These are phyloP conservation scores for Cyaniris semiargus DNA, from an alignment of 2,888 invertebrate genomes.

Conservation along the genomic window DNA sequence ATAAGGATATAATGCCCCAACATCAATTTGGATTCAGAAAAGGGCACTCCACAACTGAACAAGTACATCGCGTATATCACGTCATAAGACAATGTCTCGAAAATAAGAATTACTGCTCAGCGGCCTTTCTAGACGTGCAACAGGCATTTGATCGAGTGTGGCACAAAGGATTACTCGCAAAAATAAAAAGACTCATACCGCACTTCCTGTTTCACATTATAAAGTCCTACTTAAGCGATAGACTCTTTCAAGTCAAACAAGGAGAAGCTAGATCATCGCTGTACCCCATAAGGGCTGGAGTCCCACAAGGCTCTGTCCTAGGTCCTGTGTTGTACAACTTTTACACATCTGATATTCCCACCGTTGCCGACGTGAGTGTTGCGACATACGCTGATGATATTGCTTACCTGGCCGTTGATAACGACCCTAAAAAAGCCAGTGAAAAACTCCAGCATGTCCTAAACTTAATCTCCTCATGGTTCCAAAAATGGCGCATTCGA, in stretches of 20 bases:
- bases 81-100: too few species aligned
- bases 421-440: not conserved
- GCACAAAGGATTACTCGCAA: not conserved
- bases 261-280: not conserved
- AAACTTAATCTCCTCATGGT: not conserved
- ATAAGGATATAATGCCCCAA: too few species aligned
- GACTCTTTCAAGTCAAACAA: not conserved
- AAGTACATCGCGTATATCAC: too few species aligned
- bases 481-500: too few species aligned
- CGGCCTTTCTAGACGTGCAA: too few species aligned
- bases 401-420: too few species aligned
- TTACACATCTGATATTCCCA: not conserved
- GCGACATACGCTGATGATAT: too few species aligned
- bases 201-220: not conserved
- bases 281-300: not conserved
- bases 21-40: too few species aligned
- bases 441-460: not conserved
- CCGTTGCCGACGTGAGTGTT: too few species aligned
- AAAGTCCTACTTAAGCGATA: not conserved
- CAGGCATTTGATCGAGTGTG: too few species aligned
- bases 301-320: not conserved
- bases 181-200: not conserved
- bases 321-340: not conserved
- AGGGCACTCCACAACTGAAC: too few species aligned
- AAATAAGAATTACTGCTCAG: too few species aligned